Percentiles rank a stretch among this genome's conserved stretches.
These are phyloP conservation scores for Ctenochaetus hawaiiensis DNA, from an alignment of 2,797 vertebrate species.

Conservation along the genomic window DNA sequence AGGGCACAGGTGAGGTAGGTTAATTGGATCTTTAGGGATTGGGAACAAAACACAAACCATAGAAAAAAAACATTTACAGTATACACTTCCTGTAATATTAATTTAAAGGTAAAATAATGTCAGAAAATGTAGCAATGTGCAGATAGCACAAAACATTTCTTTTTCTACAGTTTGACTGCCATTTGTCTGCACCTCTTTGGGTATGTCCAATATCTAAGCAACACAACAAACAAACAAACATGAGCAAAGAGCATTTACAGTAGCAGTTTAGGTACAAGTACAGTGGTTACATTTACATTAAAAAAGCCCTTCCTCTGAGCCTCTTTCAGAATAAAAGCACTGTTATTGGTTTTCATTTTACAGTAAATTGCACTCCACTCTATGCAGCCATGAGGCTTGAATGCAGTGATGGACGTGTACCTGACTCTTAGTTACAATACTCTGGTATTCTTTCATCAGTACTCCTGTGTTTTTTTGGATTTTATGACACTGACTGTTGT, in stretches of 20 bases:
- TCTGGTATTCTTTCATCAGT: slow-evolving; percentile 8
- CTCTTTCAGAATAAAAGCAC: slow-evolving; percentile 20
- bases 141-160: background rate
- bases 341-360: background rate
- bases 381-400: slow-evolving; percentile 9
- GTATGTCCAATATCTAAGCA: slow-evolving; percentile 18
- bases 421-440: slow-evolving; percentile 24
- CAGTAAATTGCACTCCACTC: slow-evolving; percentile 11
- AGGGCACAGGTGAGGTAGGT: slow-evolving; percentile 76
- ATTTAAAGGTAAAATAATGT: slow-evolving; percentile 24
- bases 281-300: slow-evolving; percentile 13
- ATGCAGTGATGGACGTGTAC: background rate
- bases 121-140: slow-evolving; percentile 11
- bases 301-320: slow-evolving; percentile 10
- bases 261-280: slow-evolving; percentile 33
- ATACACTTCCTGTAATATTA: slow-evolving; percentile 37
- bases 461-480: background rate
- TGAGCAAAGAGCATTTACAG: slow-evolving; percentile 36
- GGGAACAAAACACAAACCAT: slow-evolving; percentile 23
- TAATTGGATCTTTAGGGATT: slow-evolving; percentile 33
- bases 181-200: slow-evolving; percentile 40
- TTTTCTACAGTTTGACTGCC: slow-evolving; percentile 24
- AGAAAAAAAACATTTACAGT: slow-evolving; percentile 22
- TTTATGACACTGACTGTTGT: background rate
- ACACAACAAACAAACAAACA: slow-evolving; percentile 7